Percentiles rank a stretch among this genome's conserved stretches.
Conservation (phyloP, 2,888 invertebrate genomes). For the Torymus aiolomorphi region DNA sequence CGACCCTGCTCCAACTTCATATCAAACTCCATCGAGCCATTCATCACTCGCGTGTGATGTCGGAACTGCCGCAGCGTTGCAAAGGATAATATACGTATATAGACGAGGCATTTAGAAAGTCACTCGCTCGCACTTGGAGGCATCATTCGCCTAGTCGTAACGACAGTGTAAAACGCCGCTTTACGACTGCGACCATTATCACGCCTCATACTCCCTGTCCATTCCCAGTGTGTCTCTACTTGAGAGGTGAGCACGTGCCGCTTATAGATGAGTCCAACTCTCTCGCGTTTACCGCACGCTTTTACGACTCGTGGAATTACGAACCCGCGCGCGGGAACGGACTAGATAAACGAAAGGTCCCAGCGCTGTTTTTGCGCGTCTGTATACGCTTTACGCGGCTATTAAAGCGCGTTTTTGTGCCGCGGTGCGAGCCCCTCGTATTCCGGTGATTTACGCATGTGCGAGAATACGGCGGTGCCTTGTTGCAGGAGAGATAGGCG, state of each 20-base stretch:
- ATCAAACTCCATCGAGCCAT: slow-evolving; percentile 10
- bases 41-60: slow-evolving; percentile 22
- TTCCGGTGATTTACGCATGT: slow-evolving; percentile 32
- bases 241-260: neutral
- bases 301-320: slow-evolving; percentile 28
- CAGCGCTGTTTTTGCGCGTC: neutral
- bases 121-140: slow-evolving; percentile 30
- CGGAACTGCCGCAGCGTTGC: neutral
- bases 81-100: slow-evolving; percentile 25
- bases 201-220: slow-evolving; percentile 41
- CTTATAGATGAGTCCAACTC: slow-evolving; percentile 26
- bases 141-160: slow-evolving; percentile 57
- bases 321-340: neutral
- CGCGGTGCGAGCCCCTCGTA: neutral
- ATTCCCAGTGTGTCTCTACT: neutral
- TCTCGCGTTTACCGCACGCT: slow-evolving; percentile 34
- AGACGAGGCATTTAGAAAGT: slow-evolving; percentile 54
- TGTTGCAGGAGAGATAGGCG: too few relatives aligned
- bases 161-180: slow-evolving; percentile 62
- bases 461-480: too few relatives aligned
- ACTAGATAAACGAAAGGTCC: slow-evolving; percentile 14
- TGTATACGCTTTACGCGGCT: slow-evolving; percentile 13
- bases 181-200: slow-evolving; percentile 62
- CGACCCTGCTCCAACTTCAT: neutral
- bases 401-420: neutral